These are phyloP conservation scores for Hypomecis punctinalis DNA, from an alignment of 2,888 invertebrate species.

Conservation along the genomic window DNA sequence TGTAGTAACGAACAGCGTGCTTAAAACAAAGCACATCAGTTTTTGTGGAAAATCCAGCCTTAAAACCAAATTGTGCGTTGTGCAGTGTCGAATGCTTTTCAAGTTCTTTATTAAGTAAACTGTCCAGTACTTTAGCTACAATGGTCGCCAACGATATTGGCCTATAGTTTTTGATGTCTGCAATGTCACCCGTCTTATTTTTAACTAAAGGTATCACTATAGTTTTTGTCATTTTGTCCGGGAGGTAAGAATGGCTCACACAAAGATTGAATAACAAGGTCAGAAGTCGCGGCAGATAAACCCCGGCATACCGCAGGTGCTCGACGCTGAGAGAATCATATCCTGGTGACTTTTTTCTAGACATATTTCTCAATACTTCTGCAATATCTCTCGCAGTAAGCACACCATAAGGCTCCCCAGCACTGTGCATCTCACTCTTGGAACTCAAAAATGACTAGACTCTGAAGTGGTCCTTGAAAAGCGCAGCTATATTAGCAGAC, in stretches of 20 bases:
- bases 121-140: slow-evolving; percentile 34
- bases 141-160: slow-evolving; percentile 37
- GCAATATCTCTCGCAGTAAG: slow-evolving; percentile 3
- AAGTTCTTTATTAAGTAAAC: slow-evolving; percentile 34
- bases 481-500: slow-evolving; percentile 8
- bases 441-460: no score
- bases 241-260: no score
- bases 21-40: slow-evolving; percentile 28
- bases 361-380: not conserved
- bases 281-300: slow-evolving; percentile 35
- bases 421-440: no score
- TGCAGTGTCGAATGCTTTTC: slow-evolving; percentile 16
- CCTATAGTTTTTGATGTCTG: no score
- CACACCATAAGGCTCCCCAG: no score
- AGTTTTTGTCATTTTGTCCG: no score
- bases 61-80: slow-evolving; percentile 38
- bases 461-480: no score
- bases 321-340: slow-evolving; percentile 39
- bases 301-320: slow-evolving; percentile 37
- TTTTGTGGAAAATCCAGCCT: slow-evolving; percentile 28
- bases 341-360: slow-evolving; percentile 23
- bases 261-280: no score
- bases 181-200: no score
- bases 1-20: slow-evolving; percentile 20
- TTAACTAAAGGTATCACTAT: no score